phyloP scores from a whole-genome alignment of 2,797 vertebrate species.

The Okamejei kenojei region DNA sequence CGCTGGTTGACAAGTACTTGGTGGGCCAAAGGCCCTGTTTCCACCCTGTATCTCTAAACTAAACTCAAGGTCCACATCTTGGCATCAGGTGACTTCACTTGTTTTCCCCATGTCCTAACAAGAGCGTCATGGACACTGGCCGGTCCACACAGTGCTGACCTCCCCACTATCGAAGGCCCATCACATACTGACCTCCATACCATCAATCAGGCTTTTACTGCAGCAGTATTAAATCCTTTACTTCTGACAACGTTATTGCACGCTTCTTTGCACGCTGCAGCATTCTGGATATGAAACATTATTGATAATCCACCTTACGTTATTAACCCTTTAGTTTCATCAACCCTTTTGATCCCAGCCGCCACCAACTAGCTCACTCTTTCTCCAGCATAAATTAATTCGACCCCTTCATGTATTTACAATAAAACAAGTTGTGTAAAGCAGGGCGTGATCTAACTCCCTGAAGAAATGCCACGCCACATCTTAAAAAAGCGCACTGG shows the following conservation, averaged over 20 bases:
- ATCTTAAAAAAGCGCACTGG: not conserved
- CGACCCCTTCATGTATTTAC: not conserved
- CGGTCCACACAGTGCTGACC: no score
- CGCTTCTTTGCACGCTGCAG: not conserved
- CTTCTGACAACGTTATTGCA: not conserved
- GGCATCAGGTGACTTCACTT: no score
- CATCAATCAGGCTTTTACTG: no score
- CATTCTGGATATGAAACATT: not conserved
- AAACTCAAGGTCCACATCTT: no score
- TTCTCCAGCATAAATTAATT: not conserved
- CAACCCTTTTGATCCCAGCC: not conserved
- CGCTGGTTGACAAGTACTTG: no score
- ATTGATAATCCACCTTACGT: not conserved
- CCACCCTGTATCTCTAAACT: no score
- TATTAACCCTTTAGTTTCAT: not conserved
- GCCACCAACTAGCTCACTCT: not conserved
- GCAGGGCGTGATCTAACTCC: not conserved
- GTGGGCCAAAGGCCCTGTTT: no score
- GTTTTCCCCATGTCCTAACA: no score
- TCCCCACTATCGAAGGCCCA: no score
- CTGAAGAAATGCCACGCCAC: not conserved
- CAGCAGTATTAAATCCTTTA: not conserved
- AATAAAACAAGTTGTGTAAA: not conserved
- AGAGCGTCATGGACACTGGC: no score
- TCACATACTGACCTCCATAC: no score